Evolutionary conservation across 2,888 invertebrate genomes (phyloP).

Genomic region (Priocnemis perturbator): DNA sequence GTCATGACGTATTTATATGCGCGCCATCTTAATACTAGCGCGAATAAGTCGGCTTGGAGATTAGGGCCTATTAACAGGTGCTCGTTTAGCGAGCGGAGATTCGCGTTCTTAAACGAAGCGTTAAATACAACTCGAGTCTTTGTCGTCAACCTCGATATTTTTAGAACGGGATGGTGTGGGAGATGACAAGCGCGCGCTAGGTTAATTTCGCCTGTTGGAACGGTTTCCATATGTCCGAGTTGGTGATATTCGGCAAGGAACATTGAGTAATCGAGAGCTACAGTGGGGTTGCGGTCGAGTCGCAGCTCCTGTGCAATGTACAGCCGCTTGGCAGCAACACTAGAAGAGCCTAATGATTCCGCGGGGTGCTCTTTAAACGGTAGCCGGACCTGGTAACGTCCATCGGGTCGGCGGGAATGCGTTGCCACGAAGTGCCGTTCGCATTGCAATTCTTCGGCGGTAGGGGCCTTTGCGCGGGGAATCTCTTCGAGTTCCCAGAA

Average conservation of each 20-base stretch:
- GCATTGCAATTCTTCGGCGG: not conserved
- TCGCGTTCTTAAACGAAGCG: not conserved
- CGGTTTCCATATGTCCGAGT: not conserved
- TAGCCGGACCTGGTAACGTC: no score
- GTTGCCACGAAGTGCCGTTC: not conserved
- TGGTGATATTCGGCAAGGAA: conserved; percentile 4
- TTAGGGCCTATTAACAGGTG: not conserved
- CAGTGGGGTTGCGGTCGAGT: no score
- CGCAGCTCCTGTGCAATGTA: conserved; percentile 4
- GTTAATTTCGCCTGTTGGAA: not conserved
- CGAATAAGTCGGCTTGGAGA: not conserved
- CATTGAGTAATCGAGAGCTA: no score
- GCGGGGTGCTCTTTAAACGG: no score
- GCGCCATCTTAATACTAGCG: not conserved
- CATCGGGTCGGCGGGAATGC: no score
- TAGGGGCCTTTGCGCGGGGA: not conserved
- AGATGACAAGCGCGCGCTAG: not conserved
- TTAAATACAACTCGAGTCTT: conserved; percentile 15
- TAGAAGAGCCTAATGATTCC: no score
- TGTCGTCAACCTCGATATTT: conserved; percentile 8
- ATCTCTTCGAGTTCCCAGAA: not conserved
- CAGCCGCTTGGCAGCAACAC: not conserved
- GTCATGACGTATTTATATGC: not conserved
- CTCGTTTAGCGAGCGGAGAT: not conserved
- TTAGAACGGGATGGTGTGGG: conserved; percentile 12